Conservation (phyloP, 2,888 invertebrate species). For the Chloroclysta siterata region DNA sequence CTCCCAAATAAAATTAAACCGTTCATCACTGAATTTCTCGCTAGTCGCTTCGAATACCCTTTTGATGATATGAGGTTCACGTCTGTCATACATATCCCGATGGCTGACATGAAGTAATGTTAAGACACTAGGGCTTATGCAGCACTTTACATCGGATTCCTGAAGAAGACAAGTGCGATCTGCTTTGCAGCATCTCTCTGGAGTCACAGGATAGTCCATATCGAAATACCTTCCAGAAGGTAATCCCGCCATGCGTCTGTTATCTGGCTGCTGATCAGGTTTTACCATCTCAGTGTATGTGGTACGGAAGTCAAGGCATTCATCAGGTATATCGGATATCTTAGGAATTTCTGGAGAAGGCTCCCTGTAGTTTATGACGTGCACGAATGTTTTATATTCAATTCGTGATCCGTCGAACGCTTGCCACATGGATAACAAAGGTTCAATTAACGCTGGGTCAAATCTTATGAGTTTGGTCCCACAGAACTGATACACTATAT, state of each 20-base stretch:
- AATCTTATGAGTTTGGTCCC: constrained; percentile 70
- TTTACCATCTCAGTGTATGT: constrained; percentile 75
- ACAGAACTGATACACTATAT: constrained; percentile 73
- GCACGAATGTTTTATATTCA: constrained; percentile 79
- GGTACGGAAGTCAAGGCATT: constrained; percentile 68
- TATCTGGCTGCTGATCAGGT: constrained; percentile 55
- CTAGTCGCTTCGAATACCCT: constrained; percentile 82
- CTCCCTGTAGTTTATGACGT: constrained; percentile 74
- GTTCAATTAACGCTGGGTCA: constrained; percentile 77
- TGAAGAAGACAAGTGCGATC: constrained; percentile 62
- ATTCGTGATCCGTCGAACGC: constrained; percentile 76
- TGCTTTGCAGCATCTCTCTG: constrained; percentile 58
- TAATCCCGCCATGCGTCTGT: constrained; percentile 63
- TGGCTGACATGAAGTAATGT: constrained; percentile 66
- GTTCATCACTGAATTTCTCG: constrained; percentile 75
- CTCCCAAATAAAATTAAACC: constrained; percentile 79
- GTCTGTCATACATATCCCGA: constrained; percentile 69
- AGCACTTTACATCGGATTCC: constrained; percentile 67
- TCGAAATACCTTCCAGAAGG: constrained; percentile 76
- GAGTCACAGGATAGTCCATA: constrained; percentile 67
- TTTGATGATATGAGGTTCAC: constrained; percentile 64
- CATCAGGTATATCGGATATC: constrained; percentile 62
- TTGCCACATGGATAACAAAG: constrained; percentile 72
- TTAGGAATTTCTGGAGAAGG: constrained; percentile 71
- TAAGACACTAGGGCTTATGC: constrained; percentile 64